Evolutionary conservation across 2,888 invertebrate genomes (phyloP).

Genomic region (Amiota mariae): DNA sequence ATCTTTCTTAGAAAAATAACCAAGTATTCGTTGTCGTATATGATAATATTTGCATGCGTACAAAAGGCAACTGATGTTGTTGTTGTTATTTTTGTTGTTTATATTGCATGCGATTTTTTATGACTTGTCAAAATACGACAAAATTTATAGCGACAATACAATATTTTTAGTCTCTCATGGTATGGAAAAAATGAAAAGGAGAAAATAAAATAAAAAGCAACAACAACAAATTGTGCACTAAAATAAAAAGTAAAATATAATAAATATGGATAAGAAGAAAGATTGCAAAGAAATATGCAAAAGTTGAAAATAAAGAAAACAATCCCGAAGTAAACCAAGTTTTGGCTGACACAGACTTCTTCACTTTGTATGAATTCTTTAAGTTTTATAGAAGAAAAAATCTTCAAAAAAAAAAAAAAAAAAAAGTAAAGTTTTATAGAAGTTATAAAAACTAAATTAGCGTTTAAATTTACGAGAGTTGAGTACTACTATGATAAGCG

Average conservation of each 20-base stretch:
- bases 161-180: constrained; percentile 53
- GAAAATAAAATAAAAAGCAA: constrained; percentile 27
- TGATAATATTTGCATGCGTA: no score
- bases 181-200: constrained; percentile 24
- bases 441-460: constrained; percentile 24
- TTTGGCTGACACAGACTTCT: no score
- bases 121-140: constrained; percentile 62
- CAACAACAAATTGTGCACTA: constrained; percentile 39
- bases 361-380: no score
- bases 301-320: background rate
- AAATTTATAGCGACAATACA: constrained; percentile 61
- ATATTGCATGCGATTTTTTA: constrained; percentile 57
- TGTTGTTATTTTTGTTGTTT: no score
- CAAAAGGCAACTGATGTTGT: no score
- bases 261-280: background rate
- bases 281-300: background rate
- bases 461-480: constrained; percentile 9
- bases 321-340: no score
- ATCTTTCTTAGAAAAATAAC: no score
- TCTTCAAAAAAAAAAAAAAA: constrained; percentile 34
- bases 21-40: no score
- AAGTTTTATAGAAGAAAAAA: no score
- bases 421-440: constrained; percentile 26
- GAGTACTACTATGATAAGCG: background rate
- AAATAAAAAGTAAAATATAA: constrained; percentile 37